Conservation (phyloP, 2,797 vertebrate species). For the Taenioides sp. region DNA sequence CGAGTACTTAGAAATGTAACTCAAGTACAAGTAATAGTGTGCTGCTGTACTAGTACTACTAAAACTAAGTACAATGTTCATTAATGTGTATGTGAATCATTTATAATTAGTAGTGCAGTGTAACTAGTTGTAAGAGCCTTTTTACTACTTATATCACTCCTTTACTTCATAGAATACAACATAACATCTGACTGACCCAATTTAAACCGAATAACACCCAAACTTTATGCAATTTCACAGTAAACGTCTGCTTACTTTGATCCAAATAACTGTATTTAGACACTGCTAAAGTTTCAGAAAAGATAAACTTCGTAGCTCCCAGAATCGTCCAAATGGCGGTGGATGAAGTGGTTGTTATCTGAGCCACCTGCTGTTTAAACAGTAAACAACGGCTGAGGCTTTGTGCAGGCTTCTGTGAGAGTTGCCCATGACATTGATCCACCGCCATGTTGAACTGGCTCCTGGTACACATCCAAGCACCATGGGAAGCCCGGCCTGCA, state of each 20-base stretch:
- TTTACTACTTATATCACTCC: not conserved
- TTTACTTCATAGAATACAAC: not conserved
- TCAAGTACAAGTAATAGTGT: not conserved
- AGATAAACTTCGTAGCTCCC: conserved; percentile 31
- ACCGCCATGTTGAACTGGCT: conserved; percentile 55
- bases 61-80: too few species aligned
- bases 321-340: conserved; percentile 50
- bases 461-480: conserved; percentile 53
- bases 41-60: not conserved
- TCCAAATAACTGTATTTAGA: conserved; percentile 1
- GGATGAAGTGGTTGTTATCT: conserved; percentile 68
- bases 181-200: not conserved
- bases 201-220: not conserved
- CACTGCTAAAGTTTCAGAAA: conserved; percentile 9
- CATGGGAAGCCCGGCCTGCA: conserved; percentile 35
- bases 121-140: not conserved
- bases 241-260: not conserved
- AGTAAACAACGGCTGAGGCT: conserved; percentile 44
- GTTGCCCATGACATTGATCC: conserved; percentile 55
- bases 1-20: not conserved
- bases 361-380: conserved; percentile 70
- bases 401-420: conserved; percentile 17
- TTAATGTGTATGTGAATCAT: not conserved
- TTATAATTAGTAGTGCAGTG: too few species aligned
- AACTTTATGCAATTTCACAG: not conserved